These are phyloP conservation scores for Puntigrus tetrazona DNA, from an alignment of 2,113 vertebrate genomes.

Conservation along the genomic window DNA sequence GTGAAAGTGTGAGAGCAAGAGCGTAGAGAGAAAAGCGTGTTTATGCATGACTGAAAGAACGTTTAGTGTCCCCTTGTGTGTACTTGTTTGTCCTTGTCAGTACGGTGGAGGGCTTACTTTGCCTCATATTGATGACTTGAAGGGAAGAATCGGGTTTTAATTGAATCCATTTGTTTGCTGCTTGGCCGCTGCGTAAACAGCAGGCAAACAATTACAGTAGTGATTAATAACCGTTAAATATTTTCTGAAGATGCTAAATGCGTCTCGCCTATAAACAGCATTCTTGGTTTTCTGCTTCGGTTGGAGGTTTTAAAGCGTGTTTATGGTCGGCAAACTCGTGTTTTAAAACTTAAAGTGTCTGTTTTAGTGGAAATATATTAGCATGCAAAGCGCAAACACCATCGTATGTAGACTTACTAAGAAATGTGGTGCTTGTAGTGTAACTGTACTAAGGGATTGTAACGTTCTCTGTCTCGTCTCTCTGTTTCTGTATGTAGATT, in stretches of 20 bases:
- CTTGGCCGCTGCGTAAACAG: slow-evolving; percentile 73
- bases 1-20: neutral
- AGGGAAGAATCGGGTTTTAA: slow-evolving; percentile 66
- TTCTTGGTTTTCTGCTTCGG: neutral
- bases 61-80: slow-evolving; percentile 44
- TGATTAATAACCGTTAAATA: slow-evolving; percentile 74
- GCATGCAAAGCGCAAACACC: neutral
- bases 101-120: slow-evolving; percentile 60
- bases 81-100: slow-evolving; percentile 60
- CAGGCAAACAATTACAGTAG: slow-evolving; percentile 73
- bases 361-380: neutral
- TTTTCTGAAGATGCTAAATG: slow-evolving; percentile 59
- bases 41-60: slow-evolving; percentile 39
- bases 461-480: slow-evolving; percentile 50
- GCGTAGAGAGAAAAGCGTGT: slow-evolving; percentile 17
- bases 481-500: slow-evolving; percentile 28
- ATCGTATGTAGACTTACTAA: too few species aligned
- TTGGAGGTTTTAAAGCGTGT: neutral
- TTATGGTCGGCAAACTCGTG: neutral
- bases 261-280: slow-evolving; percentile 20
- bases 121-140: slow-evolving; percentile 67
- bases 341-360: neutral
- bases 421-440: neutral
- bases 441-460: neutral
- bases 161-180: slow-evolving; percentile 73